Percentiles rank a stretch among this genome's conserved stretches.
Conservation (phyloP, 1,140 invertebrate species). For the Brachionus plicatilis region DNA sequence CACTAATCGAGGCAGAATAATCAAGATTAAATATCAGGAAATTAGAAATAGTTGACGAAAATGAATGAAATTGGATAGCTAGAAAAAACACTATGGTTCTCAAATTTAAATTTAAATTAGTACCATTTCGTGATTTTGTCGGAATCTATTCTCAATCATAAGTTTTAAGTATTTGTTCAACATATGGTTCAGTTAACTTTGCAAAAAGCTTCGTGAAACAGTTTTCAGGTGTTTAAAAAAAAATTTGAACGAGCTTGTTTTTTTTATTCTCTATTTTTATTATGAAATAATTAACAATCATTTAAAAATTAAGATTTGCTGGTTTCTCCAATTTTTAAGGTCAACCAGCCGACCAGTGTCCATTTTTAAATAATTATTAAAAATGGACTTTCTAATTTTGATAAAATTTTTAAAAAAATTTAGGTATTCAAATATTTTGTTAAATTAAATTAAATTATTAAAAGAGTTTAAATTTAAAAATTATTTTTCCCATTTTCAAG, state of each 20-base stretch:
- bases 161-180: not conserved
- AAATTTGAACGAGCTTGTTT: not conserved
- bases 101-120: not conserved
- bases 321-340: too few relatives aligned
- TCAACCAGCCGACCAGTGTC: too few relatives aligned
- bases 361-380: too few relatives aligned
- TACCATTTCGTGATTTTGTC: not conserved
- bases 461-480: too few relatives aligned
- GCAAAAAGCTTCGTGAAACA: not conserved
- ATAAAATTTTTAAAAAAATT: too few relatives aligned
- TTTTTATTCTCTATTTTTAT: not conserved
- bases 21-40: not conserved
- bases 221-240: not conserved
- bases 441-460: too few relatives aligned
- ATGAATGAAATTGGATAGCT: not conserved
- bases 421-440: too few relatives aligned
- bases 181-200: not conserved
- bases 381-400: too few relatives aligned
- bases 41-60: not conserved
- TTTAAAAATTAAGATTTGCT: too few relatives aligned
- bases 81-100: not conserved
- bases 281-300: too few relatives aligned
- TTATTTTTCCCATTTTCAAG: too few relatives aligned
- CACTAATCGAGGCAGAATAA: not conserved
- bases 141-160: not conserved